Evolutionary conservation across 2,797 vertebrate genomes (phyloP), one percentile per base, ranked within the genome.

Genomic region (Staurois parvus): DNA sequence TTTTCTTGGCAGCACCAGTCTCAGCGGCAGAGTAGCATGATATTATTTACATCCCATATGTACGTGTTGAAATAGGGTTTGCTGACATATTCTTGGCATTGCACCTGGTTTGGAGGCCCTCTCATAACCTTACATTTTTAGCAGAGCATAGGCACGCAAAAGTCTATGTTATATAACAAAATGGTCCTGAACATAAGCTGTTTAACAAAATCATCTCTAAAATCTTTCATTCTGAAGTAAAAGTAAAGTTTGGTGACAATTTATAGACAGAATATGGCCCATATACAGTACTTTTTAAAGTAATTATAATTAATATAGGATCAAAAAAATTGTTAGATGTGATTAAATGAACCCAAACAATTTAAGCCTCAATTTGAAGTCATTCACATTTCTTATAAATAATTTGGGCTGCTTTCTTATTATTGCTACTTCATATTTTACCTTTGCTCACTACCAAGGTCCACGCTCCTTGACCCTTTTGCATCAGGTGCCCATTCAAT

Each of bases 1-100:
- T 93, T 93, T 93, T 93, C 92, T 94, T 94, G 92, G 92, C 93
- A 93, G 89, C 84, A 52, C 85, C 77, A 52, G 37, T 85, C 86
- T 89, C 78, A 13, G 48, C 88, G 88, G 90, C 91, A 93, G 92
- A 93, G 93, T 89, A 67, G 88, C 86, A 88, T 92, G 90, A 92
- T 84, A 92, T 92, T 93, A 91, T 90, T 92, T 90, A 88, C 88
- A 90, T 85, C 85, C 89, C 90, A 28, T 88, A 91, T 88, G 87
- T 88, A 92, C 90, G 90, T 91, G 90, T 89, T 91, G 92, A 87
- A 89, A 90, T 83, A 89, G 89, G 77, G 75, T 85, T 90, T 89
- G 89, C 88, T 93, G 92, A 92, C 91, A 90, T 79, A 90, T 92
- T 91, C 87, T 90, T 91, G 91, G 91, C 91, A 87, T 74, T 52